These are phyloP conservation scores for Coregonus sp. DNA, from an alignment of 2,797 vertebrate species.

Conservation along the genomic window DNA sequence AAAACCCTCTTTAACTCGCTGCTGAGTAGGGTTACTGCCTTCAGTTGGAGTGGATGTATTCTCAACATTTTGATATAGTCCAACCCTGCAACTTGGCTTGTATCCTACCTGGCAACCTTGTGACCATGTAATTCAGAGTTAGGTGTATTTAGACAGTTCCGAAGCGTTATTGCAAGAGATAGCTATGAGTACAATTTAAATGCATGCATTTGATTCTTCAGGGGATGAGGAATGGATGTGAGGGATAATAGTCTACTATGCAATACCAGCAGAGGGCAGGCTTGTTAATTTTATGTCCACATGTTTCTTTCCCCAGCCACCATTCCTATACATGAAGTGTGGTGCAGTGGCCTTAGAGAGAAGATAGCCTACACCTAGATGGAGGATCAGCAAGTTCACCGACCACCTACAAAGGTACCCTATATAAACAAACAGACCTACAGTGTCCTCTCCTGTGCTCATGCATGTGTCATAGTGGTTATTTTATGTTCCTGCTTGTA, in stretches of 20 bases:
- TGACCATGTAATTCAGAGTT: too few relatives aligned
- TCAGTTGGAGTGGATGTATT: conserved; percentile 34
- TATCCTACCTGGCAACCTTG: too few relatives aligned
- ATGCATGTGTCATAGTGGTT: background rate
- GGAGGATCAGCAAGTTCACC: conserved; percentile 26
- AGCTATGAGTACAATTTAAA: background rate
- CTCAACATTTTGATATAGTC: too few relatives aligned
- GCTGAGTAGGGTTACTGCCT: conserved; percentile 15
- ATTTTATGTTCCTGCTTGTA: conserved; percentile 10
- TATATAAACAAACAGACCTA: background rate
- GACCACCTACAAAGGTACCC: background rate
- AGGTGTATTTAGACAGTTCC: too few relatives aligned
- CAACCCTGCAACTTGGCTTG: too few relatives aligned
- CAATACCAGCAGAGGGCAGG: conserved; percentile 55
- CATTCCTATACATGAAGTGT: conserved; percentile 29
- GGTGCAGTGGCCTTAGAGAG: conserved; percentile 40
- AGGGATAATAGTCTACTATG: too few relatives aligned
- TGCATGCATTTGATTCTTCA: background rate
- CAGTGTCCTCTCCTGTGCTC: background rate
- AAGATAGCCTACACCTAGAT: conserved; percentile 3
- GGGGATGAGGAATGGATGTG: background rate
- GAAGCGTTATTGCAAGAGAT: too few relatives aligned
- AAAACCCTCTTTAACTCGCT: too few relatives aligned
- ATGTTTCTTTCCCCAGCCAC: conserved; percentile 19
- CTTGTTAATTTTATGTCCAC: conserved; percentile 25